Percentiles rank a stretch among this genome's conserved stretches.
phyloP scores from a whole-genome alignment of 2,113 vertebrate genomes.

The Xenus cinereus region DNA sequence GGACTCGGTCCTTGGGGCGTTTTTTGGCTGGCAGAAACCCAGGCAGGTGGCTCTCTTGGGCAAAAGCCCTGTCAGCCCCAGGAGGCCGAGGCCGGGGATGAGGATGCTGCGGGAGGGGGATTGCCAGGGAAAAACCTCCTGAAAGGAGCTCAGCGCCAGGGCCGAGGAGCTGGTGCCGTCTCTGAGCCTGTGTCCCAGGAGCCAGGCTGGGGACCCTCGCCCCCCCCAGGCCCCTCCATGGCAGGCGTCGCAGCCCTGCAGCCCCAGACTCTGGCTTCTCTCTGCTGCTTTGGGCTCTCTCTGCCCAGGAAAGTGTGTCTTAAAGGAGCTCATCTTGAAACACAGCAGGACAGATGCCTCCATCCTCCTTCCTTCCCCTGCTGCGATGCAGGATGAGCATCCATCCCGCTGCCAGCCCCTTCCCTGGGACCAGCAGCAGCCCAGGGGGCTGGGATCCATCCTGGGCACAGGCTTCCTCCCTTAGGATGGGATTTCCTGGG shows the following conservation, averaged over 20 bases:
- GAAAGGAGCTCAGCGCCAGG: not conserved
- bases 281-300: not conserved
- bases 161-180: not conserved
- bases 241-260: not conserved
- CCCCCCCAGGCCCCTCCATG: no score
- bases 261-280: not conserved
- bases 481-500: not conserved
- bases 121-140: not conserved
- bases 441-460: not conserved
- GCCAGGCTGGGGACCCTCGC: not conserved
- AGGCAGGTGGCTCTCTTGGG: not conserved
- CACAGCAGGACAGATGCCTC: not conserved
- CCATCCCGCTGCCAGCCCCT: not conserved
- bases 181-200: not conserved
- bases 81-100: not conserved
- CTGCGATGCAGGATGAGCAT: rapidly evolving
- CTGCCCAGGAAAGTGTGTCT: not conserved
- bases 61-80: not conserved
- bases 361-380: not conserved
- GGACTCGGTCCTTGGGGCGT: not conserved
- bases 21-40: not conserved
- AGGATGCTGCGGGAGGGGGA: not conserved
- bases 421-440: not conserved
- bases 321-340: not conserved
- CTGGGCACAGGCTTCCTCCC: not conserved